Evolutionary conservation across 2,888 invertebrate genomes (phyloP), one percentile per base, ranked within the genome.

Genomic region (Electrophaes corylata): DNA sequence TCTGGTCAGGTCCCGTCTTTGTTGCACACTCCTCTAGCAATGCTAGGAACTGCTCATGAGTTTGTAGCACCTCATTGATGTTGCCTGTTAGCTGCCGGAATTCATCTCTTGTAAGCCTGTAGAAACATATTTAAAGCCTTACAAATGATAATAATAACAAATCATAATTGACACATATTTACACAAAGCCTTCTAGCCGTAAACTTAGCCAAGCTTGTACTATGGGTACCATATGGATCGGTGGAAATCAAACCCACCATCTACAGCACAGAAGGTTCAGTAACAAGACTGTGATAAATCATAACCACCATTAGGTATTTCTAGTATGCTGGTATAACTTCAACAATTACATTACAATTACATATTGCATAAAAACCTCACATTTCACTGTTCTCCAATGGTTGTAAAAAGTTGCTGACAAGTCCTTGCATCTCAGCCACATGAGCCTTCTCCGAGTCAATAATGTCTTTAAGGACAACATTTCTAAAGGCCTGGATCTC

Each of bases 391-490:
- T 95, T 94, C 79, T 96, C 96, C 65, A 99, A 89, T n/a, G 98
- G 98, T 74, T 95, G 94, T 58, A 99, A 91, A 81, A 97, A 98
- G 81, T 96, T 97, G 72, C 94, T 95, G 62, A 97, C 93, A 44
- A 98, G 92, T 29, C 95, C 96, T 76, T 97, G 96, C 81, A 98
- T 93, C 86, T 98, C 98, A 4, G 95, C 95, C 20, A 98, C 96
- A 92, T 98, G 97, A 0, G 96, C 96, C 74, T 94, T 95, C 87
- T 99, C 98, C 4, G 98, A 98, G 80, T 98, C 98, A 65, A 98
- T 94, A 51, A 99, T 93, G 88, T 98, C 98, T 83, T 96, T 96
- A 37, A 98, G 92, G 40, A 98, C 97, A 65, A 97, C 95, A 83
- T 95, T 95, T 72, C 96, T 93, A 85, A 97, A 97, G 59, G 95